Base-by-base conservation (phyloP, 1,140 invertebrate genomes). In the Macrosteles quadrilineatus region DNA sequence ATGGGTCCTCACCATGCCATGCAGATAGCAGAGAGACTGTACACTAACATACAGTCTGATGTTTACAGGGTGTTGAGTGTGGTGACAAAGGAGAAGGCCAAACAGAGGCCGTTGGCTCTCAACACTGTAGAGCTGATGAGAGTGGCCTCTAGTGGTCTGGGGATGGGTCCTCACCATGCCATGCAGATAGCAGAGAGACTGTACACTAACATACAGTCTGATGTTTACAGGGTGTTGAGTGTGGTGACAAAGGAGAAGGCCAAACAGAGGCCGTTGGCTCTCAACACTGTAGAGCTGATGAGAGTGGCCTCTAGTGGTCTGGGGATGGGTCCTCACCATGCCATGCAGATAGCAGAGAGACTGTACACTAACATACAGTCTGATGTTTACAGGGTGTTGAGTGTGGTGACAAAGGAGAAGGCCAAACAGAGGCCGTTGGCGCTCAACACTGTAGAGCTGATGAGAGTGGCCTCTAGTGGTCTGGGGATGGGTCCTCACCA, bases 231-330 rank as follows among this genome's bases (percentile, higher is more conserved):
- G 30, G 90, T 96, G 45, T 78, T 87, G 17, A 89, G 85, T 67
- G 66, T 76, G 66, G 40, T 64, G 2, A 65, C 70, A 21, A 75
- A 76, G 71, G 74, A 97, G 79, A 95, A 96, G 78, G 80, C 85
- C 0, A 98, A 97, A 79, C 79, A 88, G 14, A 85, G 94, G 63
- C 98, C 98, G 0, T 83, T 88, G 31, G 97, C 98, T 32, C 83
- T 99, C 21, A 99, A 99, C 78, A 99, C 97, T 0, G 96, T 99
- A 0, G 98, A 99, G 80, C 81, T 99, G 76, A 94, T 99, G 89
- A 81, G 95, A 78, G 90, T 97, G 0, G 96, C 93, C 17, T 97
- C 95, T 81, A 92, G 95, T 32, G 85, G 94, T 0, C 82, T 99
- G 19, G 95, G 95, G 27, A 96, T 99, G 86, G 92, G 94, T 1